These are phyloP conservation scores for Trichechus manatus DNA, from an alignment of 2,113 vertebrate genomes.

Conservation along the genomic window DNA sequence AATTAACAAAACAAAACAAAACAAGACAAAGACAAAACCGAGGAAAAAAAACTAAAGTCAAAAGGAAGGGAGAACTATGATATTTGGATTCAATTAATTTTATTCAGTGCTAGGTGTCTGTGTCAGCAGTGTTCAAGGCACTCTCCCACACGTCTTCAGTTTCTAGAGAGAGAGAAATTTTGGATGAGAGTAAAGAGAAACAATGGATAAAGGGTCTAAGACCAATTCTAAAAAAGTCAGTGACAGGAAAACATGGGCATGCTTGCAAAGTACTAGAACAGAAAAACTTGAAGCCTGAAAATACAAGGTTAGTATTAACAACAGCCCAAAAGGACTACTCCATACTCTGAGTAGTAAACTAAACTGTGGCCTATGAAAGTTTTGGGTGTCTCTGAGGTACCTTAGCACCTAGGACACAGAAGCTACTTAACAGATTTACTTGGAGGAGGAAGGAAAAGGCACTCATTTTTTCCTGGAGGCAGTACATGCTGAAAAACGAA, in stretches of 20 bases:
- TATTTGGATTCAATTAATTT: slow-evolving; percentile 20
- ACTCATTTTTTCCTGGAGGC: background rate
- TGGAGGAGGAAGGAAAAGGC: background rate
- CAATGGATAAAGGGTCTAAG: background rate
- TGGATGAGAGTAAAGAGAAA: background rate
- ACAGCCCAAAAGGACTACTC: background rate
- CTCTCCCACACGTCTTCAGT: background rate
- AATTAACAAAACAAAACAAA: slow-evolving; percentile 55
- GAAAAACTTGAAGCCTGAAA: slow-evolving; percentile 9
- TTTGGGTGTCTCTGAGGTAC: background rate
- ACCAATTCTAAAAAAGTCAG: background rate
- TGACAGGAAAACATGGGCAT: background rate
- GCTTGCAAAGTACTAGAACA: slow-evolving; percentile 8
- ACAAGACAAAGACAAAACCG: background rate
- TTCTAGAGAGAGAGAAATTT: slow-evolving; percentile 19
- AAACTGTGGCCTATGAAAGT: background rate
- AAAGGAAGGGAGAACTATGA: background rate
- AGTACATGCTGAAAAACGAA: background rate
- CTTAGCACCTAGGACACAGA: background rate
- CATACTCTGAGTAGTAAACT: background rate
- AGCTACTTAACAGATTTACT: background rate
- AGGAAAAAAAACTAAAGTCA: background rate
- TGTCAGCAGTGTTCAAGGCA: background rate
- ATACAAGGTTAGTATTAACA: background rate
- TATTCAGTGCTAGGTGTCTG: background rate